Conservation (phyloP, 1,140 invertebrate genomes). For the Ceratitis capitata region DNA sequence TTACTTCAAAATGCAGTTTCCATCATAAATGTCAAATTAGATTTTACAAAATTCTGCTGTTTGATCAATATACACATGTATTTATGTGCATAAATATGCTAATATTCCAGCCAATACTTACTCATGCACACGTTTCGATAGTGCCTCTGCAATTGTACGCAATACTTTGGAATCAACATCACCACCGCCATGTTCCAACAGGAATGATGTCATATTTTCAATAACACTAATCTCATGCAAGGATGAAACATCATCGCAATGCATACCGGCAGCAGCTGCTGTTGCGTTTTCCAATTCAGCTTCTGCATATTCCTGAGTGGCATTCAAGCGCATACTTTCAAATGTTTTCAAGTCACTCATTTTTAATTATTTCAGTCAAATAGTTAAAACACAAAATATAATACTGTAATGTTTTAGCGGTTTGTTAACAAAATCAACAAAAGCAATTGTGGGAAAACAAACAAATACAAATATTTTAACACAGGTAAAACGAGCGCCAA, state of each 20-base stretch:
- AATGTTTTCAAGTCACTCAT: not conserved
- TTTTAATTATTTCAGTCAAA: not conserved
- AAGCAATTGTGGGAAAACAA: conserved; percentile 14
- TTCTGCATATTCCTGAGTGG: not conserved
- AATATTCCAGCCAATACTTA: not conserved
- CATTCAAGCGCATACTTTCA: not conserved
- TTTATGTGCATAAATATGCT: too few species aligned
- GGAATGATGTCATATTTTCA: conserved; percentile 22
- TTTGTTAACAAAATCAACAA: not conserved
- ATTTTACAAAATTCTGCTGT: too few species aligned
- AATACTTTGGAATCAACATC: not conserved
- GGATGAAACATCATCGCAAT: not conserved
- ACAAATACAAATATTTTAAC: conserved; percentile 3
- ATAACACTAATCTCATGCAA: conserved; percentile 9
- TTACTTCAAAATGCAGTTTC: too few species aligned
- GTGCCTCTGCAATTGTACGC: conserved; percentile 21
- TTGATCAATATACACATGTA: too few species aligned
- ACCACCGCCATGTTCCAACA: not conserved
- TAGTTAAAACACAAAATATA: not conserved
- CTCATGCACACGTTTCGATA: conserved; percentile 9
- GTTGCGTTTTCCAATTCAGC: not conserved
- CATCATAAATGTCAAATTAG: too few species aligned
- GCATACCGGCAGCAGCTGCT: not conserved
- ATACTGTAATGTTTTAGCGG: not conserved
- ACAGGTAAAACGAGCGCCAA: conserved; percentile 6